Evolutionary conservation across 1,140 invertebrate genomes (phyloP).

Genomic region (Lerema accius): DNA sequence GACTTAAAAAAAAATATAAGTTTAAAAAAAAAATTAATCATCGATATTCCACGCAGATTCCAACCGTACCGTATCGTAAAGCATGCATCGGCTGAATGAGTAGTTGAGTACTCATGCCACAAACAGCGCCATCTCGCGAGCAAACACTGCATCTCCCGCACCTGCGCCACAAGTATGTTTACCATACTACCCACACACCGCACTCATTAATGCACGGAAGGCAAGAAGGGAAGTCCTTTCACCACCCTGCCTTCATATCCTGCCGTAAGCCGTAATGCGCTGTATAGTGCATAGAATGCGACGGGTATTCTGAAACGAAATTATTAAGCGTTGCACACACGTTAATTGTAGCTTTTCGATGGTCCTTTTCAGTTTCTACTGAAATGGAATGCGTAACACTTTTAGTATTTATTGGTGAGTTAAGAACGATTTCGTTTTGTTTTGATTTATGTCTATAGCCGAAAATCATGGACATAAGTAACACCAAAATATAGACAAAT

Average conservation of each 20-base stretch:
- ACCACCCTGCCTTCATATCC: slow-evolving; percentile 31
- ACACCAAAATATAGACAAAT: no score
- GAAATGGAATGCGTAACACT: no score
- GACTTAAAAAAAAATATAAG: no score
- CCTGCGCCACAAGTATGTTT: slow-evolving; percentile 28
- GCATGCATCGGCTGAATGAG: slow-evolving; percentile 51
- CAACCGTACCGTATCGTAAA: slow-evolving; percentile 33
- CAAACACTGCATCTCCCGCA: slow-evolving; percentile 54
- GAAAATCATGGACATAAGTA: no score
- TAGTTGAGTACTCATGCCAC: slow-evolving; percentile 56
- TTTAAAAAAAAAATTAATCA: no score
- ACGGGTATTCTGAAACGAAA: slow-evolving; percentile 6
- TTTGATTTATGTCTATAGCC: no score
- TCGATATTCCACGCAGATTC: not conserved
- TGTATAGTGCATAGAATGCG: not conserved
- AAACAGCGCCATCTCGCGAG: slow-evolving; percentile 69
- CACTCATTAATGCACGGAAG: slow-evolving; percentile 32
- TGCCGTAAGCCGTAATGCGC: slow-evolving; percentile 11
- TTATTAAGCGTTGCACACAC: slow-evolving; percentile 3
- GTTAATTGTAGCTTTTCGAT: no score
- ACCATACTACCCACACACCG: slow-evolving; percentile 21
- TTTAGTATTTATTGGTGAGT: no score
- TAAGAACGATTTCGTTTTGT: no score
- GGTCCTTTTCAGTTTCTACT: no score
- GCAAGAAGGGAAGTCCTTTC: slow-evolving; percentile 29